phyloP scores from a whole-genome alignment of 1,140 invertebrate species.

The Cyclargus thomasi region DNA sequence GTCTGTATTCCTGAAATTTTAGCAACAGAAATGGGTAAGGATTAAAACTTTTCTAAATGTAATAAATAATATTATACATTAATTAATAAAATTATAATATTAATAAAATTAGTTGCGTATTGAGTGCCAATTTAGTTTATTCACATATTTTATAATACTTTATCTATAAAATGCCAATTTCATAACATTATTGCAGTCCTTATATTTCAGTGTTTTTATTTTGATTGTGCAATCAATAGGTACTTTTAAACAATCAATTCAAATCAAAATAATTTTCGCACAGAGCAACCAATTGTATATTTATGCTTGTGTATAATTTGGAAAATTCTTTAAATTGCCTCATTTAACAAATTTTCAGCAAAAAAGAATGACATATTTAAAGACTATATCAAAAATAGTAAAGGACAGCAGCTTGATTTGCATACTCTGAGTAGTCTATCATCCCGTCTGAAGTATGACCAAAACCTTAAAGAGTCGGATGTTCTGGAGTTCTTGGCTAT shows the following conservation, averaged over 20 bases:
- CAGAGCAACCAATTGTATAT: no score
- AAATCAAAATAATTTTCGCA: no score
- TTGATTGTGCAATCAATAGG: no score
- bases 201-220: no score
- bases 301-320: neutral
- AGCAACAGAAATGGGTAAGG: conserved; percentile 29
- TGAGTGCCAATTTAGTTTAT: no score
- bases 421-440: conserved; percentile 37
- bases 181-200: no score
- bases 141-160: no score
- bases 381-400: conserved; percentile 33
- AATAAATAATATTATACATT: neutral
- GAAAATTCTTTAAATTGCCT: neutral
- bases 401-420: conserved; percentile 41
- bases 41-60: neutral
- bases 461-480: conserved; percentile 22
- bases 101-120: no score
- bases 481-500: conserved; percentile 40
- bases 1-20: conserved; percentile 28
- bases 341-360: neutral
- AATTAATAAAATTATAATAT: no score
- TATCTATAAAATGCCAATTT: no score
- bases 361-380: conserved; percentile 26
- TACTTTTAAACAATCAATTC: no score
- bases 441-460: conserved; percentile 19